Base-by-base conservation (phyloP, 2,888 invertebrate species). In the Cryptus viduatorius region DNA sequence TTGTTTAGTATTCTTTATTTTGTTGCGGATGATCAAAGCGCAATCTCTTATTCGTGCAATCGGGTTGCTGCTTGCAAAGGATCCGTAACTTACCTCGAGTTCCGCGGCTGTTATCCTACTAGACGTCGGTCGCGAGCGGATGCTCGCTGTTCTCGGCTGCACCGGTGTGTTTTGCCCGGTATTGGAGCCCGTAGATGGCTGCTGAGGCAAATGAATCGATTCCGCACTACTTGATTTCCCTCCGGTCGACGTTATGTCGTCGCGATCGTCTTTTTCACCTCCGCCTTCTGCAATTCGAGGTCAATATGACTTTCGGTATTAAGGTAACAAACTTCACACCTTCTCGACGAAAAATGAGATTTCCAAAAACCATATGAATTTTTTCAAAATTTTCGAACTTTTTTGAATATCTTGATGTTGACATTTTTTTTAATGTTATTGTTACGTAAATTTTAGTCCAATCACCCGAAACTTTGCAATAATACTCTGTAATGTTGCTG, bases 41-140 rank as follows among this genome's bases (percentile, higher is more conserved):
- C 71, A 85, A 64, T 83, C 83, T 77, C 65, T 44, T 67, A 29
- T 65, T 50, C 82, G 82, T 83, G 86, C 82, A 81, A 78, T 59
- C 68, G 82, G 79, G 79, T 67, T 78, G 79, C 76, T 65, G 44
- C 59, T 56, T 61, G 24, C 31, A 42, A 7, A 44, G 37, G 44
- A 19, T 37, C 48, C 42, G 84, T 46, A 19, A 82, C 87, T 88
- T 89, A 93, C 93, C 92, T 98, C 98, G 82, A 98, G 95, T 94
- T 98, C 98, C 4, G 97, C 97, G 29, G 98, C 97, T 1, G 98
- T 98, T 91, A 98, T 98, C 90, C 98, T 95, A 86, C 97, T 96
- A 24, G 98, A 98, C 0, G 97, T 97, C 42, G 98, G 98, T 50
- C 98, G 95, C 87, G 97, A 97, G 87, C 98, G 96, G 89, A 99